A percentile compares a stretch with the other conserved stretches of the same genome.
phyloP scores from a whole-genome alignment of 2,113 vertebrate species.

The Gavia stellata region DNA sequence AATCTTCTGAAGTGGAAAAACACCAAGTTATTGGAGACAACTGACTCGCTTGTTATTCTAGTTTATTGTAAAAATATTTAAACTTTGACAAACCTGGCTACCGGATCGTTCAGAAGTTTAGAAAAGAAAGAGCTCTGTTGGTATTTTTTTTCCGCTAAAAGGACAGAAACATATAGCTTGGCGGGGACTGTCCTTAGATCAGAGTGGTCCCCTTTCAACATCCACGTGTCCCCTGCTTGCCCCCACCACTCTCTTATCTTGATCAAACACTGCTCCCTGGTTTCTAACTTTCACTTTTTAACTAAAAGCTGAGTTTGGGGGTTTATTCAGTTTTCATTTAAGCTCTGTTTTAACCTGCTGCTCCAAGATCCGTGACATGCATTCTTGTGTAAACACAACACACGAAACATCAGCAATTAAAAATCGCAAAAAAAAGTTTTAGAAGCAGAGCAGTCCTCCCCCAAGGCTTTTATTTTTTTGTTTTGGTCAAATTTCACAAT shows the following conservation, averaged over 20 bases:
- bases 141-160: neutral
- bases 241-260: neutral
- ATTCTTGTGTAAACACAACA: neutral
- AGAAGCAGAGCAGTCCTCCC: neutral
- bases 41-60: neutral
- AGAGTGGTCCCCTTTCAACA: neutral
- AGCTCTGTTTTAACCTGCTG: rapidly evolving
- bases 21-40: neutral
- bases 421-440: neutral
- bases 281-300: neutral
- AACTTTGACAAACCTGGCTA: neutral
- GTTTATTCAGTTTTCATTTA: neutral
- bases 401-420: neutral
- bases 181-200: neutral
- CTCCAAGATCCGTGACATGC: rapidly evolving
- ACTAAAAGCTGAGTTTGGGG: neutral
- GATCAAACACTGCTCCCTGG: neutral
- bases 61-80: neutral
- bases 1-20: neutral
- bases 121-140: neutral
- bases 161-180: neutral
- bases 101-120: neutral
- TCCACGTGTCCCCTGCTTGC: neutral
- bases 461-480: neutral
- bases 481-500: neutral